phyloP scores from a whole-genome alignment of 2,113 vertebrate species.

The Nycticryphes semicollaris region DNA sequence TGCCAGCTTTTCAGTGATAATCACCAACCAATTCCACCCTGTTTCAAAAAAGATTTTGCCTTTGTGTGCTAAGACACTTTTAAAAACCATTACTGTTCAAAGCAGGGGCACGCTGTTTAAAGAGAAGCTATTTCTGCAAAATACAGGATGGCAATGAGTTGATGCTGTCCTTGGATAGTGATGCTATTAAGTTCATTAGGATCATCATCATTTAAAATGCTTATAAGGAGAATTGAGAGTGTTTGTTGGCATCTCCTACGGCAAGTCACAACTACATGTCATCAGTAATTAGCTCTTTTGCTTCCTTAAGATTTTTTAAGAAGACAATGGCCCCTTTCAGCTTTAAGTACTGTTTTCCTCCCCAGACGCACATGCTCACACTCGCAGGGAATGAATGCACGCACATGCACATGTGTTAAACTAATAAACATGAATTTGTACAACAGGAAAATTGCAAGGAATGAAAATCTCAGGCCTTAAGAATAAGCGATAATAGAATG shows the following conservation, averaged over 20 bases:
- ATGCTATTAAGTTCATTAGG: slow-evolving; percentile 68
- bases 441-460: slow-evolving; percentile 55
- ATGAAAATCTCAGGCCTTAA: slow-evolving; percentile 24
- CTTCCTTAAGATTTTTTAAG: not conserved
- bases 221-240: not conserved
- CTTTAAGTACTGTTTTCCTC: not conserved
- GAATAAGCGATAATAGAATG: slow-evolving; percentile 56
- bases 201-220: slow-evolving; percentile 60
- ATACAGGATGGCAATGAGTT: not conserved
- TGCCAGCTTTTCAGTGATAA: slow-evolving; percentile 81
- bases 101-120: slow-evolving; percentile 43
- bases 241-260: slow-evolving; percentile 15
- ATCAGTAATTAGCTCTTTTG: slow-evolving; percentile 19
- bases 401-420: not conserved
- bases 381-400: not conserved
- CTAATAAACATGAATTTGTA: slow-evolving; percentile 17
- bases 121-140: slow-evolving; percentile 49
- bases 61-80: slow-evolving; percentile 59
- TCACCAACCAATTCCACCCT: slow-evolving; percentile 86
- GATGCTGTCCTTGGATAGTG: slow-evolving; percentile 64
- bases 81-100: slow-evolving; percentile 58
- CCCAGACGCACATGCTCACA: not conserved
- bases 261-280: not conserved
- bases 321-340: not conserved
- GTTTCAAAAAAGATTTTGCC: slow-evolving; percentile 70